Evolutionary conservation across 2,113 vertebrate species (phyloP), one percentile per base, ranked within the genome.

Genomic region (Nothocercus nigrocapillus): DNA sequence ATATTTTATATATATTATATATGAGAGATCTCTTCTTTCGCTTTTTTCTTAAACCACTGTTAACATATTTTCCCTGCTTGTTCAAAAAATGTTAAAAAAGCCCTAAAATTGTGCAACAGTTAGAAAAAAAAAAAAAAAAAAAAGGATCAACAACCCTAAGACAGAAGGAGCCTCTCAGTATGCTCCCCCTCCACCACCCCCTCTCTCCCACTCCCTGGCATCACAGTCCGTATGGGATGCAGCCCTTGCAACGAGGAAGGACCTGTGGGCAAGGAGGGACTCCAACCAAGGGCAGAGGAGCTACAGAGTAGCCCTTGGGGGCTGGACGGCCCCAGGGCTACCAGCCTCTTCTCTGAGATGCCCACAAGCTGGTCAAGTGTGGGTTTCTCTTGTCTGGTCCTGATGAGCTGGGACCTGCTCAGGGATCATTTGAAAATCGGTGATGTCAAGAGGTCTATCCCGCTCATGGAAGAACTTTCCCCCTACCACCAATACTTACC

Each of bases 71-170:
- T 97, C 96, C 97, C 97, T 95, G 91, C 91, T 95, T 90, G 84
- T 96, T 94, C 63, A 96, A 94, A 96, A 96, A 96, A 93, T 68
- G 36, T 95, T 97, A 96, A 74, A 95, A 97, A 97, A 97, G 94
- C 94, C 94, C 96, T 97, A 97, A 94, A 95, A 93, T 84, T 96
- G 96, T 97, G 96, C 97, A 97, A 97, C 94, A 83, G 84, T 96
- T 97, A 96, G 85, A 87, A 96, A 97, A 97, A 45, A 56, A 36
- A 36, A 36, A 49, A 49, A 93, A 85, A 36, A 36, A 36, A 49
- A 49, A 93, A 85, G 85, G 90, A 88, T 88, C 88, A 93, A 92
- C 61, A 72, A 89, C 85, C 92, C 85, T 93, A 95, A 90, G 83
- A 89, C 94, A 94, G 80, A 96, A 93, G 94, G 83, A 95, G 92